Evolutionary conservation across 1,140 invertebrate species (phyloP).

Genomic region (Liolophura sinensis): DNA sequence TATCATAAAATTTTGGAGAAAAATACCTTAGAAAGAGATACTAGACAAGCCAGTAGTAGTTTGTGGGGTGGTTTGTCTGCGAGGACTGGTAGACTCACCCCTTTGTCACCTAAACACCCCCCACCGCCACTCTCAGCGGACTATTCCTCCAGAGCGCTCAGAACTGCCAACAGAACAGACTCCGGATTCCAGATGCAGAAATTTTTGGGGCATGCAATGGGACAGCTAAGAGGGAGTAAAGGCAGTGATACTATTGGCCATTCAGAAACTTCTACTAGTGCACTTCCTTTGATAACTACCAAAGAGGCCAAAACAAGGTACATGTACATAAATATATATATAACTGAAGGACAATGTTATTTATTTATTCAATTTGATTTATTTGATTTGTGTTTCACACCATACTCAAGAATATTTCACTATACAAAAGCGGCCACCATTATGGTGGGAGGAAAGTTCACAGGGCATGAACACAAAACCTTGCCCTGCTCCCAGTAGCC

Average conservation of each 20-base stretch:
- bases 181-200: constrained; percentile 18
- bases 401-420: no score
- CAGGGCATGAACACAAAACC: no score
- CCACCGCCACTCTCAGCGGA: constrained; percentile 37
- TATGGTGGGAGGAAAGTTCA: no score
- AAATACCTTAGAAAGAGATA: constrained; percentile 3
- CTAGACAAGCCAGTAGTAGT: background rate
- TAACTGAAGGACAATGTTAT: no score
- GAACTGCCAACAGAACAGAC: constrained; percentile 39
- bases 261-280: constrained; percentile 33
- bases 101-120: constrained; percentile 23
- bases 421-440: no score
- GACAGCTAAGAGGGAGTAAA: constrained; percentile 10
- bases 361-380: no score
- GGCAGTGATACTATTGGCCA: constrained; percentile 33
- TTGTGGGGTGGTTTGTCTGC: constrained; percentile 8
- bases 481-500: no score
- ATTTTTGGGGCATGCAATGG: constrained; percentile 16
- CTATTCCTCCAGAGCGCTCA: constrained; percentile 32
- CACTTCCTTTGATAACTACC: constrained; percentile 38
- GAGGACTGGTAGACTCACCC: constrained; percentile 20
- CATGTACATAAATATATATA: background rate
- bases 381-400: no score
- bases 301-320: constrained; percentile 49
- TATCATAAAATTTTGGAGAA: constrained; percentile 23